A percentile compares a stretch with the other conserved stretches of the same genome.
Conservation (phyloP, 2,797 vertebrate species). For the Premnoplex brunnescens region DNA sequence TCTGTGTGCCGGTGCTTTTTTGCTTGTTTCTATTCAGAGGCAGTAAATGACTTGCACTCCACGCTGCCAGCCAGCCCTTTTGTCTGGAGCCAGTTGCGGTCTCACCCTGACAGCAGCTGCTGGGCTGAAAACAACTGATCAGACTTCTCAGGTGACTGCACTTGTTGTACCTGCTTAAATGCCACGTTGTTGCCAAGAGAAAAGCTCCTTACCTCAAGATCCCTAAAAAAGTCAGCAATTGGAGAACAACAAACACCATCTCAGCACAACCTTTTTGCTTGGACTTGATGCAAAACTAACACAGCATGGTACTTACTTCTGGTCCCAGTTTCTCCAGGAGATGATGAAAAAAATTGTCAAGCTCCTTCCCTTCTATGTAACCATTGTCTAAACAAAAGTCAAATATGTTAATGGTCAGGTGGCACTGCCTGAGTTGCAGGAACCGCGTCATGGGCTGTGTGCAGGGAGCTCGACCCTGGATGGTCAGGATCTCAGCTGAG, state of each 20-base stretch:
- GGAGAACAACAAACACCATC: neutral
- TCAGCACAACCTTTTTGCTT: neutral
- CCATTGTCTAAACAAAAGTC: slow-evolving; percentile 86
- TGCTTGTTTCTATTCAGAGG: neutral
- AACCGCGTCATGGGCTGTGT: rapidly evolving
- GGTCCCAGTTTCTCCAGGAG: slow-evolving; percentile 82
- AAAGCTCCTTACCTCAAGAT: neutral
- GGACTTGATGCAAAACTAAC: neutral
- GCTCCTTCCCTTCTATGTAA: slow-evolving; percentile 92
- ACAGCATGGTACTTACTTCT: slow-evolving; percentile 73
- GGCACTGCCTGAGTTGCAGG: neutral
- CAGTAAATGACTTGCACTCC: neutral
- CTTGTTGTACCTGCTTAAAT: neutral
- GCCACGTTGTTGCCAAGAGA: slow-evolving; percentile 16
- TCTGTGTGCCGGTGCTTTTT: rapidly evolving
- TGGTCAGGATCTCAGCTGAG: neutral
- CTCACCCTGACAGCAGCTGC: neutral
- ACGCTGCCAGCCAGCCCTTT: neutral
- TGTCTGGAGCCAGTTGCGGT: neutral
- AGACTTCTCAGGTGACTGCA: neutral
- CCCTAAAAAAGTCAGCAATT: neutral
- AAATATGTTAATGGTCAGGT: neutral
- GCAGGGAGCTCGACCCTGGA: neutral
- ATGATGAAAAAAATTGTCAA: slow-evolving; percentile 90
- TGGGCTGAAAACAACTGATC: neutral